Base-by-base conservation (phyloP, 2,888 invertebrate genomes). In the Hanleya hanleyi region DNA sequence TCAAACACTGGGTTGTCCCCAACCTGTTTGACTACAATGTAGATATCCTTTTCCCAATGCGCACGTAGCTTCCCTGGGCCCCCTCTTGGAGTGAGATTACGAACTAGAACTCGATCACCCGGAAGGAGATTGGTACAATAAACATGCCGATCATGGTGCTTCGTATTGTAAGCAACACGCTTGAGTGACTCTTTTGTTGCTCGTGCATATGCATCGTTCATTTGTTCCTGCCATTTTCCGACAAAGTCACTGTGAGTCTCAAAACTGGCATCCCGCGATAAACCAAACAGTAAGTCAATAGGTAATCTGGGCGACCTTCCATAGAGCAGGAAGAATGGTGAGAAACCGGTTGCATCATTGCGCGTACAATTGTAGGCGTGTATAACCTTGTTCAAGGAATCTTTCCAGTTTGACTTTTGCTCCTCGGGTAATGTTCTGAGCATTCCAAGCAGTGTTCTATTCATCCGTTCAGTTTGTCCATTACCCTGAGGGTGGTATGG, bases 1-100 rank as follows among this genome's bases (percentile, higher is more conserved):
- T 61, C 32, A 50, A 38, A 70, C 36, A 74, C 74, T 41, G 70
- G 74, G 50, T 67, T 74, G 29, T 74, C 74, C 15, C 35, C 32
- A 35, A 49, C 57, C 2, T 61, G 70, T 15, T 33, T 33, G 22
- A 41, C 9, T 1, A 74, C 67, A 26, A 61, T 50, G 51, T 62
- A 68, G 7, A 70, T 38, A n/a, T 70, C 15, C 9, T 50, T 62
- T 32, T 70, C 61, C 74, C 62, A 74, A 15, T 37, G n/a, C 22
- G 70, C 61, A 32, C 65, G 61, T 37, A 67, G 35, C 51, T 70
- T 70, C 12, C 35, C 64, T 3, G 22, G 65, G 32, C 64, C 61
- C 15, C 70, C 74, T 35, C 47, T 57, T 29, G 33, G 64, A 33
- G 33, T 37, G 4, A 67, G 33, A 6, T 49, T 33, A 7, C 49